Evolutionary conservation across 1,140 invertebrate genomes (phyloP).

Genomic region (Aphidius gifuensis): DNA sequence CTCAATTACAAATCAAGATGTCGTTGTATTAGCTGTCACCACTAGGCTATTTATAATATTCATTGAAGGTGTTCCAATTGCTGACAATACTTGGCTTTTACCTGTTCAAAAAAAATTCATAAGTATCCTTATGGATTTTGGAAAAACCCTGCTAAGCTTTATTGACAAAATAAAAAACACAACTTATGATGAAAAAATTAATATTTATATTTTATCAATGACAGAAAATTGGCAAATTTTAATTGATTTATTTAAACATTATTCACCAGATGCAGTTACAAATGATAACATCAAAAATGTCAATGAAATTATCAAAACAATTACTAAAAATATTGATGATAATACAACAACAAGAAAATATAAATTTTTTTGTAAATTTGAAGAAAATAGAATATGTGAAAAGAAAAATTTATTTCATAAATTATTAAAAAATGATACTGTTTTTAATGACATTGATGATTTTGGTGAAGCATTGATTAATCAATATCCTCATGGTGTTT

Average conservation of each 20-base stretch:
- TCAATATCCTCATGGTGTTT: constrained; percentile 8
- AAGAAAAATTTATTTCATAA: background rate
- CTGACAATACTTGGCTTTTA: constrained; percentile 30
- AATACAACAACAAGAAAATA: background rate
- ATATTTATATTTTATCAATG: constrained; percentile 28
- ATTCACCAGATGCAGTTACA: constrained; percentile 24
- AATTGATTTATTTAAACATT: constrained; percentile 30
- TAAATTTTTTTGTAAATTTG: background rate
- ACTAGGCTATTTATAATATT: constrained; percentile 32
- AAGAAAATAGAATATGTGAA: constrained; percentile 3
- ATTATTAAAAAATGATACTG: background rate
- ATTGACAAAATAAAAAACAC: constrained; percentile 24
- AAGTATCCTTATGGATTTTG: constrained; percentile 29
- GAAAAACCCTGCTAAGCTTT: constrained; percentile 29
- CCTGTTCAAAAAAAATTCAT: constrained; percentile 35
- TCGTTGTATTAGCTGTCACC: constrained; percentile 25
- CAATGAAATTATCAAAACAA: constrained; percentile 1
- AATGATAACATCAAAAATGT: constrained; percentile 1
- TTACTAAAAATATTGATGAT: constrained; percentile 13
- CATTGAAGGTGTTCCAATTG: constrained; percentile 35
- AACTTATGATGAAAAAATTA: constrained; percentile 14
- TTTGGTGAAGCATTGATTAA: constrained; percentile 1
- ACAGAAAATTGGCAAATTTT: constrained; percentile 30
- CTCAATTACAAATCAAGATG: constrained; percentile 24
- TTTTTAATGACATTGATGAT: background rate